Evolutionary conservation across 2,888 invertebrate genomes (phyloP), one percentile per base, ranked within the genome.

Genomic region (Orthosia gothica): DNA sequence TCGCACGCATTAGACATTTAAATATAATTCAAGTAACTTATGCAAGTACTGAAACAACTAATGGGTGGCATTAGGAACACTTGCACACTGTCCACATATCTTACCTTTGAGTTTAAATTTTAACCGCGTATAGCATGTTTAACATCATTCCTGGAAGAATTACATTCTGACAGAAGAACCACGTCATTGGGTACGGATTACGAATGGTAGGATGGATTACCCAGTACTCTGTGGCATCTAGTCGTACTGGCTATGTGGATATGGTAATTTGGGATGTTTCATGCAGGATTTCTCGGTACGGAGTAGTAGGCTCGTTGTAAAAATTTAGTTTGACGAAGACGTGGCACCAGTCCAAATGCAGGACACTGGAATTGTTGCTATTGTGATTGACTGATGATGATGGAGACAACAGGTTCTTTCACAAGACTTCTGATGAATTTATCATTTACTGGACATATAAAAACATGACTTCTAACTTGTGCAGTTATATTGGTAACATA

Each of bases 21-120:
- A 94, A 93, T 94, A 92, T 92, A 87, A 89, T 96, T 95, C 95
- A 92, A 87, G 92, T 91, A 95, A 95, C 94, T 94, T 92, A 92
- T 93, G 92, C 91, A 93, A 93, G 92, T 92, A 88, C 89, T 91
- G 85, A 86, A 87, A 89, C 84, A 81, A 87, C 89, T 91, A 91
- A 92, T 93, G 89, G 91, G 91, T 90, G 88, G 86, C 87, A 90
- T 92, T 90, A 90, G 81, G 90, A 88, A 85, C 85, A 84, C 88
- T 86, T 82, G 81, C 85, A 84, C 87, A 86, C 76, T 77, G 81
- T 83, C 64, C 79, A 83, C 82, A 82, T 83, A 81, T 70, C 73
- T 82, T 83, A 81, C 65, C 74, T 83, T 86, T 81, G 81, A 79
- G 82, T 87, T 86, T 70, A 84, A 83, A 87, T 86, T 85, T 83